Base-by-base conservation (phyloP, 2,797 vertebrate genomes). In the Aphelocoma californica region DNA sequence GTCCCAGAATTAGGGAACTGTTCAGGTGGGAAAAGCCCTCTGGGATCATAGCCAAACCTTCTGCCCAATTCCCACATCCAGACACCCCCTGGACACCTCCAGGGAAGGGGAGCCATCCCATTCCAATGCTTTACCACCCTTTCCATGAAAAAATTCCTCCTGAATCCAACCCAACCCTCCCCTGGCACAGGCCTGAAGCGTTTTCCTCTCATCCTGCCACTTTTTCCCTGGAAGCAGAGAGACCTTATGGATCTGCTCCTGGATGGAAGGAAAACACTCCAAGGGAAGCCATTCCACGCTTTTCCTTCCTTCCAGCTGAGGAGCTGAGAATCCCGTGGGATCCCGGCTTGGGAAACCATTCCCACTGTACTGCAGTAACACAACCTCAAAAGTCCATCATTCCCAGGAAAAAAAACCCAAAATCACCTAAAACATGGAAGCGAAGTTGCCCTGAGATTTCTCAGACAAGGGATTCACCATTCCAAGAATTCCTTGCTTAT, bases 351-450 rank as follows among this genome's bases (percentile, higher is more conserved):
- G 84, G 26, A 78, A 84, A 2, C 7, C 42, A 3, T 42, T 69
- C 28, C 60, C 32, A 38, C 10, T 5, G 24, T 0, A 1, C 1
- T 25, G 34, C 1, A 28, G 32, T 14, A 26, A 28, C 18, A n/a
- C 2, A 2, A 21, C 20, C 7, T 25, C 32, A 24, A 44, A 73
- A 61, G 54, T 50, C 18, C 17, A 14, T 16, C 12, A 1, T 14
- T 60, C 9, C 34, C 18, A 3, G 54, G 9, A 4, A 53, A 28
- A 54, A 28, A 69, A 36, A 13, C 14, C 36, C 18, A 0, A 28
- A 44, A 10, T 24, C 10, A 23, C 16, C 38, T 32, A 12, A 69
- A 38, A 60, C 3, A 4, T 1, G 5, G 53, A 17, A 3, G 14
- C 2, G n/a, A 40, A 31, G 3, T 2, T 23, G 10, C 28, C 71